Evolutionary conservation across 2,113 vertebrate species (phyloP).

Genomic region (Agapornis roseicollis): DNA sequence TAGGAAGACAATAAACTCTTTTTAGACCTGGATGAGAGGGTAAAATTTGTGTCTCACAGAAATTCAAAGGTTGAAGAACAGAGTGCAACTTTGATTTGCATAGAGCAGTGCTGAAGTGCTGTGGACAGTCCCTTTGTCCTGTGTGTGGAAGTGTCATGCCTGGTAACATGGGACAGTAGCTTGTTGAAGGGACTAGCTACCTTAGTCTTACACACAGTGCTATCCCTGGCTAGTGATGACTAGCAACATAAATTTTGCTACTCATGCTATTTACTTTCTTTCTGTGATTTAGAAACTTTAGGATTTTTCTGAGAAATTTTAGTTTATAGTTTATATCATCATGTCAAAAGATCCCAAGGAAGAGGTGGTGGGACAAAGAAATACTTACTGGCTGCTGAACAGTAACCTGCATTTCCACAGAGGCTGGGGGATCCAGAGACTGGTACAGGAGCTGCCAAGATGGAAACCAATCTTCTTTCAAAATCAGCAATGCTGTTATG

Average conservation of each 20-base stretch:
- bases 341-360: not conserved
- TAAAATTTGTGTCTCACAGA: not conserved
- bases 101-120: not conserved
- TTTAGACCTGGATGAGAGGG: not conserved
- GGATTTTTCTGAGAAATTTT: not conserved
- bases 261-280: not conserved
- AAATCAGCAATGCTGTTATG: not conserved
- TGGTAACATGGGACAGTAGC: not conserved
- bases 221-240: not conserved
- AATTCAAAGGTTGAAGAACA: not conserved
- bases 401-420: not conserved
- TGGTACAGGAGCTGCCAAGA: not conserved
- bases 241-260: not conserved
- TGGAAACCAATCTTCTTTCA: not conserved
- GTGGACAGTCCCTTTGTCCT: accelerated
- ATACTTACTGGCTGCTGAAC: not conserved
- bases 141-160: accelerated
- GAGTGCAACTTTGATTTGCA: not conserved
- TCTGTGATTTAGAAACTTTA: not conserved
- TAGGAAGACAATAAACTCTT: not conserved
- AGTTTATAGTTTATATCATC: not conserved
- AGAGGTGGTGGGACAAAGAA: not conserved
- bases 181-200: not conserved
- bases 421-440: not conserved
- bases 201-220: not conserved